Evolutionary conservation across 2,888 invertebrate species (phyloP).

Genomic region (Torymus texanus): DNA sequence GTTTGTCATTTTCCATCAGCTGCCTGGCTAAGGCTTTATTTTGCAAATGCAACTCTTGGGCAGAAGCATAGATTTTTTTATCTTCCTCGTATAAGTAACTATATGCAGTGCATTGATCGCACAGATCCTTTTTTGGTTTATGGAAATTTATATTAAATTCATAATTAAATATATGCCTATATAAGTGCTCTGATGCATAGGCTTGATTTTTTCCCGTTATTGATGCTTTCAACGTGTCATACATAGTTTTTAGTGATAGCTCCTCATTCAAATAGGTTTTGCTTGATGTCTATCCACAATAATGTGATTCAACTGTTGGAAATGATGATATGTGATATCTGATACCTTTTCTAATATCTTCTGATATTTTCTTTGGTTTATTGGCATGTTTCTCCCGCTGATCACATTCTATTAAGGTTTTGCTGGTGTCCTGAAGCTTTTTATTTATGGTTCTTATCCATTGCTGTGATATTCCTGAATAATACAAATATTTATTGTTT

Average conservation of each 20-base stretch:
- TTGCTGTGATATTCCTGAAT: too few species aligned
- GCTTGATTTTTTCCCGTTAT: too few species aligned
- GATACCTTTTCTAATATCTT: too few species aligned
- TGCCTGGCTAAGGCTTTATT: not conserved
- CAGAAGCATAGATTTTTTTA: not conserved
- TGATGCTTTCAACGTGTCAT: too few species aligned
- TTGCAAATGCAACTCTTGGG: not conserved
- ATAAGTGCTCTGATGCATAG: not conserved
- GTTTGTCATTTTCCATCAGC: not conserved
- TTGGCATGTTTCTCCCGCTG: too few species aligned
- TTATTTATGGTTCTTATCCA: too few species aligned
- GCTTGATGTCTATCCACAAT: not conserved
- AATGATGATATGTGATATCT: not conserved
- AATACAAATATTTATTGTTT: too few species aligned
- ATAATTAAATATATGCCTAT: not conserved
- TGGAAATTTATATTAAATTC: not conserved
- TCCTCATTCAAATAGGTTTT: too few species aligned
- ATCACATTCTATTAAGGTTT: too few species aligned
- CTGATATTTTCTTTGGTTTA: too few species aligned
- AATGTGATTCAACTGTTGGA: not conserved
- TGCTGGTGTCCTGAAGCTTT: too few species aligned
- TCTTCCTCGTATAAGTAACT: not conserved
- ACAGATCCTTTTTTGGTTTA: conserved; percentile 9
- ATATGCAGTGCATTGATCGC: conserved; percentile 1
- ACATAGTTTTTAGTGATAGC: too few species aligned